phyloP scores from a whole-genome alignment of 2,888 invertebrate genomes.

The Tenthredo mesomela region DNA sequence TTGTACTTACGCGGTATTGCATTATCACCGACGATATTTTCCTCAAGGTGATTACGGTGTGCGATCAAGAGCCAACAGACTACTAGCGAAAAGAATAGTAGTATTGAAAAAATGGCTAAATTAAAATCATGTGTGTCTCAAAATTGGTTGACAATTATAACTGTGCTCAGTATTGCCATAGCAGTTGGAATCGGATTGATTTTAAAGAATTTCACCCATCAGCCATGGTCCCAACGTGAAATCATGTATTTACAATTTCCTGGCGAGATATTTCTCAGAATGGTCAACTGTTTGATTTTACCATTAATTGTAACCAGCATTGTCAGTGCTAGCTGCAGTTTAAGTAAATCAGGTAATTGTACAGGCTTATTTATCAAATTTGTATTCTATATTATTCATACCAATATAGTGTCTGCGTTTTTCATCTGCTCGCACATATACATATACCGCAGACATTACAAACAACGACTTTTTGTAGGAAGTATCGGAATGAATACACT shows the following conservation, averaged over 20 bases:
- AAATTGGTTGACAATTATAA: slow-evolving; percentile 64
- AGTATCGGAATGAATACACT: slow-evolving; percentile 71
- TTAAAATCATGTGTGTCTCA: slow-evolving; percentile 45
- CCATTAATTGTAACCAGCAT: slow-evolving; percentile 95
- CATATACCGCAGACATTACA: neutral
- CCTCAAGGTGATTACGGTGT: neutral
- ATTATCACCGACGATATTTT: no score
- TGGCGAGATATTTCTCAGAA: slow-evolving; percentile 95
- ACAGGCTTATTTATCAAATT: neutral
- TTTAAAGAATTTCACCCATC: slow-evolving; percentile 66
- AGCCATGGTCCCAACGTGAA: slow-evolving; percentile 87
- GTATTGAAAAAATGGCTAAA: neutral
- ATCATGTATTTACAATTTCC: slow-evolving; percentile 97
- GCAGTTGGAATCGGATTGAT: slow-evolving; percentile 66
- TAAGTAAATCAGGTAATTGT: slow-evolving; percentile 70
- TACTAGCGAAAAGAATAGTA: neutral
- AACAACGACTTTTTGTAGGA: slow-evolving; percentile 60
- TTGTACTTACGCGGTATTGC: no score
- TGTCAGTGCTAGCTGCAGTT: slow-evolving; percentile 81
- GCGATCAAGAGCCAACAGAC: neutral
- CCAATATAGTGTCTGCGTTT: neutral
- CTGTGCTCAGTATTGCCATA: slow-evolving; percentile 64
- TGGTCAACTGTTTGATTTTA: slow-evolving; percentile 96
- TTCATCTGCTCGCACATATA: neutral
- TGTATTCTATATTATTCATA: slow-evolving; percentile 1